A percentile compares a stretch with the other conserved stretches of the same genome.
Evolutionary conservation across 1,140 invertebrate genomes (phyloP).

Genomic region (Drosophila grimshawi): DNA sequence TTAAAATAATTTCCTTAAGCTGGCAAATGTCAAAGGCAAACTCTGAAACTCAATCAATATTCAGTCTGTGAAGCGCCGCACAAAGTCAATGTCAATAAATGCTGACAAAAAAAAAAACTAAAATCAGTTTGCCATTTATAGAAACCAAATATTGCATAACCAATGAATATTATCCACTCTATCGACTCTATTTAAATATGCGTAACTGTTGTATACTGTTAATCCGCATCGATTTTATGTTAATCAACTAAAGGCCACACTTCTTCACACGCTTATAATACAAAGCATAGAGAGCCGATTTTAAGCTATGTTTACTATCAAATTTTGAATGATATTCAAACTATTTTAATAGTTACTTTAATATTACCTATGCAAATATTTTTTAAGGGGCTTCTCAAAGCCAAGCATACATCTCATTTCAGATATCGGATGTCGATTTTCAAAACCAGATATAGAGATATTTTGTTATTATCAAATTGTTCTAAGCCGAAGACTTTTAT

Average conservation of each 20-base stretch:
- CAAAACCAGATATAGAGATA: too few relatives aligned
- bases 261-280: not conserved
- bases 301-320: too few relatives aligned
- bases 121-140: slow-evolving; percentile 30
- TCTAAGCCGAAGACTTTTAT: too few relatives aligned
- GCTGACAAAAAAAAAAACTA: slow-evolving; percentile 23
- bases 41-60: slow-evolving; percentile 13
- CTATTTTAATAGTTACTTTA: too few relatives aligned
- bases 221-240: not conserved
- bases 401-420: too few relatives aligned
- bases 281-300: too few relatives aligned
- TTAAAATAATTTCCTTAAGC: slow-evolving; percentile 25
- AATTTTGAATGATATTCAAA: too few relatives aligned
- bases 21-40: slow-evolving; percentile 39
- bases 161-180: slow-evolving; percentile 19
- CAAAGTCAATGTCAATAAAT: slow-evolving; percentile 52
- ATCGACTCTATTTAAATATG: slow-evolving; percentile 33
- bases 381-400: too few relatives aligned
- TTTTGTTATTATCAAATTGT: too few relatives aligned
- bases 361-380: too few relatives aligned
- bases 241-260: slow-evolving; percentile 8
- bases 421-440: too few relatives aligned
- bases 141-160: slow-evolving; percentile 55
- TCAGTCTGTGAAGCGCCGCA: slow-evolving; percentile 15
- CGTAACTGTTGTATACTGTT: slow-evolving; percentile 59